phyloP scores from a whole-genome alignment of 2,113 vertebrate species.

The Collichthys lucidus region DNA sequence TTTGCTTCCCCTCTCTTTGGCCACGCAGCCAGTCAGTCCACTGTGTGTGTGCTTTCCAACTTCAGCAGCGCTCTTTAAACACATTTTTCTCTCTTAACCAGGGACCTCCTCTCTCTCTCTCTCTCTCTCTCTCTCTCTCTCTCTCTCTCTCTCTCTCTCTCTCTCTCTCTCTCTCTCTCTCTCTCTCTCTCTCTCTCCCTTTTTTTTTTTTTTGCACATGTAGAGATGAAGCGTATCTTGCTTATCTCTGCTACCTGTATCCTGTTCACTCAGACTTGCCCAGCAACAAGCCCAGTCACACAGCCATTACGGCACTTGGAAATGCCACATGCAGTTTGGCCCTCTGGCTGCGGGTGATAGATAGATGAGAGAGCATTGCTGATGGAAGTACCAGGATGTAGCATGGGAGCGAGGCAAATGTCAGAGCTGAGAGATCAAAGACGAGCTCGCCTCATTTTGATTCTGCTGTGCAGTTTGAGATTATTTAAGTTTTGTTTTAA shows the following conservation, averaged over 20 bases:
- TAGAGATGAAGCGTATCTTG: constrained; percentile 36
- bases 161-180: not conserved
- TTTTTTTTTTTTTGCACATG: constrained; percentile 11
- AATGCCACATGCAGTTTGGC: constrained; percentile 79
- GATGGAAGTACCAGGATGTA: constrained; percentile 79
- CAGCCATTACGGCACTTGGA: constrained; percentile 75
- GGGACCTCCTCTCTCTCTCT: not conserved
- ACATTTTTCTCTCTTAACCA: not conserved
- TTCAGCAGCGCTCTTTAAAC: constrained; percentile 49
- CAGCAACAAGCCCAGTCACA: constrained; percentile 75
- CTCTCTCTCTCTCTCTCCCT: too few species aligned
- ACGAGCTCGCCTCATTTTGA: constrained; percentile 23
- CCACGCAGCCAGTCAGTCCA: constrained; percentile 39
- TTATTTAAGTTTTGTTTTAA: not conserved
- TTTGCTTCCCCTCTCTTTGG: not conserved
- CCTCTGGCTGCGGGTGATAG: constrained; percentile 75
- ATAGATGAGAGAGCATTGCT: constrained; percentile 70
- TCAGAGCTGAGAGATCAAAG: constrained; percentile 51
- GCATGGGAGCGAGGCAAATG: constrained; percentile 64
- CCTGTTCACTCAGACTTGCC: constrained; percentile 68
- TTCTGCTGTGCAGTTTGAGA: constrained; percentile 7
- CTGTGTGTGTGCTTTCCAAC: constrained; percentile 45
- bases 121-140: too few species aligned
- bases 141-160: not conserved
- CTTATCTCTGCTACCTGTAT: constrained; percentile 66